Base-by-base conservation (phyloP, 2,888 invertebrate genomes). In the Caenorhabditis zanzibari region DNA sequence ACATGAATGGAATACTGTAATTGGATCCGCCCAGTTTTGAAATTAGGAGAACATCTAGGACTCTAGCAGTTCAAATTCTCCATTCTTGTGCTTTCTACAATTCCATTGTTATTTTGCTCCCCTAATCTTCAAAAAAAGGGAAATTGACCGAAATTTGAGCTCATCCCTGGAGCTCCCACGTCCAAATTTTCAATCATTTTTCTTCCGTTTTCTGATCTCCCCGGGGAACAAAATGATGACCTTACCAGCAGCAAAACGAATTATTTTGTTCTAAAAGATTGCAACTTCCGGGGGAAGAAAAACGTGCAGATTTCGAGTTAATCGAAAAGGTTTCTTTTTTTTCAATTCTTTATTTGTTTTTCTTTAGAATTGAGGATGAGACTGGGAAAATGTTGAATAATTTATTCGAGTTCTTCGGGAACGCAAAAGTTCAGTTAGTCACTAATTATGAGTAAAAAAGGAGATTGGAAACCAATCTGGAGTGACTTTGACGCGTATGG, bases 181-280 rank as follows among this genome's bases (percentile, higher is more conserved):
- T 59, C 49, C 14, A 54, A 58, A 22, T 32, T 71, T 71, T 47
- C 71, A 71, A 71, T 71, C 71, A 71, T 59, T 71, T 71, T 22
- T 7, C 32, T 68, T 24, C 38, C n/a, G n/a, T n/a, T 12, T 44
- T 44, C 44, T 44, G 16, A 24, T 61, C 47, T 59, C 71, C 71
- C 71, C 28, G 35, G 71, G 71, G 71, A 63, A 63, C 63, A 19
- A 26, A 14, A 41, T 26, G 56, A 56, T 28, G 22, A 26, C 38
- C 22, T 41, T 12, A 56, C 24, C 35, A 14, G n/a, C n/a, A 26
- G 44, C 38, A 24, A 71, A 71, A 71, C 71, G 49, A 66, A 64
- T 44, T 63, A 26, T 44, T 44, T 26, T 28, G 10, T 38, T 38
- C 16, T 28, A 12, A 16, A 47, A 22, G 22, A 52, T 22, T 22